Percentiles rank a stretch among this genome's conserved stretches.
These are phyloP conservation scores for Balaenoptera acutorostrata DNA, from an alignment of 2,113 vertebrate genomes.

Conservation along the genomic window DNA sequence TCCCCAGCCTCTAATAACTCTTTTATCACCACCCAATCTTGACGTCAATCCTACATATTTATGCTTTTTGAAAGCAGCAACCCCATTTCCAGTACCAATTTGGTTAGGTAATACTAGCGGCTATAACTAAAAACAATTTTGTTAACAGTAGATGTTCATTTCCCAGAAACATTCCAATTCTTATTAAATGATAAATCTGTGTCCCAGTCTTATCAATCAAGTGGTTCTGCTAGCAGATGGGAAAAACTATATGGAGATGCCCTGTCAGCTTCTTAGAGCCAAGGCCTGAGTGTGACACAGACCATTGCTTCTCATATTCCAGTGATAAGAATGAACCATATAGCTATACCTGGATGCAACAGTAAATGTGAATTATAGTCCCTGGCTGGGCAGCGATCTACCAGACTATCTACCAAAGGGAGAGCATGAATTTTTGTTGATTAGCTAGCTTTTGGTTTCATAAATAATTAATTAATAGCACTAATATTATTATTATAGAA, in stretches of 20 bases:
- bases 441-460: neutral
- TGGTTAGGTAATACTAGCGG: neutral
- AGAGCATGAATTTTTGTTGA: neutral
- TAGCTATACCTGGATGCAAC: neutral
- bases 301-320: neutral
- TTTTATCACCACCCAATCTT: neutral
- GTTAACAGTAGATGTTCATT: neutral
- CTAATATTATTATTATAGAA: neutral
- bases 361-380: neutral
- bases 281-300: neutral
- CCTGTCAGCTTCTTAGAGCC: neutral
- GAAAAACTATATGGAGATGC: neutral
- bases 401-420: neutral
- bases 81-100: neutral
- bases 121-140: neutral
- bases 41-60: neutral
- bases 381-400: neutral
- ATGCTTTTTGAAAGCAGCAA: neutral
- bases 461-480: neutral
- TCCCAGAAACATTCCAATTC: neutral
- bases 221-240: neutral
- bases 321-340: neutral
- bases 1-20: neutral
- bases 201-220: neutral
- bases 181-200: neutral